phyloP scores from a whole-genome alignment of 2,797 vertebrate species.

The Gastrophryne carolinensis region DNA sequence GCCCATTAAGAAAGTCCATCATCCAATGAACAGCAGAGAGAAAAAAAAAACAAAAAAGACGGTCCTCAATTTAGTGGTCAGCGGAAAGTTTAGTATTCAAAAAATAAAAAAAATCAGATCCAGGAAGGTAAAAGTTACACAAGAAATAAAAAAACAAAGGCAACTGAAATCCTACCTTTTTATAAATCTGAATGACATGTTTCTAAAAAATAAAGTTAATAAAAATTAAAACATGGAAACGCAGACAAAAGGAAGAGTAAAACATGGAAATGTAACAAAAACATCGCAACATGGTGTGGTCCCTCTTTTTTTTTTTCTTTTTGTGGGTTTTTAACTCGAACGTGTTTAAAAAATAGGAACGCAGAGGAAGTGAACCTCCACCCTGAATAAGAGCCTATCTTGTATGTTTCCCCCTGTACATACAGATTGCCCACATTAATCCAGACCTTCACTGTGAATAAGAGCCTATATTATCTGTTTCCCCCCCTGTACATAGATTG shows the following conservation, averaged over 20 bases:
- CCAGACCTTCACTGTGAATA: too few relatives aligned
- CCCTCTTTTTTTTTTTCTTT: too few relatives aligned
- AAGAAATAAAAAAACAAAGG: conserved; percentile 69
- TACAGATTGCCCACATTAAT: too few relatives aligned
- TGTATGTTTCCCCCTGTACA: too few relatives aligned
- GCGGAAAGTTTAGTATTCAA: conserved; percentile 77
- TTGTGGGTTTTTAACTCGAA: too few relatives aligned
- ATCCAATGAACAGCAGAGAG: conserved; percentile 63
- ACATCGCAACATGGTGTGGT: too few relatives aligned
- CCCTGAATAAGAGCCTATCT: too few relatives aligned
- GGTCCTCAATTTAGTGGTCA: conserved; percentile 74
- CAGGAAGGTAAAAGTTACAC: conserved; percentile 74
- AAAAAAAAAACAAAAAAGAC: too few relatives aligned
- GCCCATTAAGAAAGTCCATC: conserved; percentile 63
- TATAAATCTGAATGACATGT: conserved; percentile 99
- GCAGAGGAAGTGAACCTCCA: too few relatives aligned
- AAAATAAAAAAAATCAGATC: conserved; percentile 64
- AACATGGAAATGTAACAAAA: conserved; percentile 7
- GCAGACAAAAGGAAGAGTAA: background rate
- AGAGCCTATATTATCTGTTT: too few relatives aligned
- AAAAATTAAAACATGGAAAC: conserved; percentile 28
- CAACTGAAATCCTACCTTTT: conserved; percentile 95
- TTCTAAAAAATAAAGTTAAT: conserved; percentile 92
- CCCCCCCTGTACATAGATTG: too few relatives aligned
- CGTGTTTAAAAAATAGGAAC: too few relatives aligned